These are phyloP conservation scores for Scortum barcoo DNA, from an alignment of 2,113 vertebrate species.

Conservation along the genomic window DNA sequence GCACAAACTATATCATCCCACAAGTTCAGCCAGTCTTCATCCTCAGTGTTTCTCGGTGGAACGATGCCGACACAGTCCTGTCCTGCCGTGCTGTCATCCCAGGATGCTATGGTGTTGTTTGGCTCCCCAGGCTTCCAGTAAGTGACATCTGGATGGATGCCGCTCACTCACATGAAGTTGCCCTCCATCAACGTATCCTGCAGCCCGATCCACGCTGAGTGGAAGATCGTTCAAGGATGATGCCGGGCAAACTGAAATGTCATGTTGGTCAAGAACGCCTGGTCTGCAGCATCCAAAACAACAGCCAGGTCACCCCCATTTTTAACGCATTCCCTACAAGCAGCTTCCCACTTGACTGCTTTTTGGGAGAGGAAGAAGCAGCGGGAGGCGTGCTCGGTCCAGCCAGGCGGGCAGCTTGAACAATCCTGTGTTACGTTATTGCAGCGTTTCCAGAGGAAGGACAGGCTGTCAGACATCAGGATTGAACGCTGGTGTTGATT, in stretches of 20 bases:
- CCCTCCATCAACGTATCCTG: conserved; percentile 21
- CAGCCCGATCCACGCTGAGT: conserved; percentile 36
- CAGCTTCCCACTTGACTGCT: neutral
- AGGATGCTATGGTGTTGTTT: conserved; percentile 16
- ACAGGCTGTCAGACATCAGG: too few relatives aligned
- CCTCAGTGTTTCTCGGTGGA: too few relatives aligned
- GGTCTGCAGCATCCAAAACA: neutral
- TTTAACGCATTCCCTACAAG: neutral
- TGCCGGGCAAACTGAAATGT: neutral
- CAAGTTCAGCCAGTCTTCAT: too few relatives aligned
- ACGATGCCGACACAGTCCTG: too few relatives aligned
- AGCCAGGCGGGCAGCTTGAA: conserved; percentile 12
- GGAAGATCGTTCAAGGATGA: neutral
- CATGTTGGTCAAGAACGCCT: conserved; percentile 30
- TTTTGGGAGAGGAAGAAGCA: conserved; percentile 13
- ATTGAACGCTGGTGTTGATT: too few relatives aligned
- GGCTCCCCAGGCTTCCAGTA: neutral
- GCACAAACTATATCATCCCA: too few relatives aligned
- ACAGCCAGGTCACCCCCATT: conserved; percentile 1
- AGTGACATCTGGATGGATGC: fast-evolving
- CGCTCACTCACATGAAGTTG: neutral
- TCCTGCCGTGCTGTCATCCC: neutral
- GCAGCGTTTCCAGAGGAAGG: too few relatives aligned
- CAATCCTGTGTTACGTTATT: neutral
- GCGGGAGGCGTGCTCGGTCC: neutral